phyloP scores from a whole-genome alignment of 2,113 vertebrate genomes.

The Bolborhynchus lineola region DNA sequence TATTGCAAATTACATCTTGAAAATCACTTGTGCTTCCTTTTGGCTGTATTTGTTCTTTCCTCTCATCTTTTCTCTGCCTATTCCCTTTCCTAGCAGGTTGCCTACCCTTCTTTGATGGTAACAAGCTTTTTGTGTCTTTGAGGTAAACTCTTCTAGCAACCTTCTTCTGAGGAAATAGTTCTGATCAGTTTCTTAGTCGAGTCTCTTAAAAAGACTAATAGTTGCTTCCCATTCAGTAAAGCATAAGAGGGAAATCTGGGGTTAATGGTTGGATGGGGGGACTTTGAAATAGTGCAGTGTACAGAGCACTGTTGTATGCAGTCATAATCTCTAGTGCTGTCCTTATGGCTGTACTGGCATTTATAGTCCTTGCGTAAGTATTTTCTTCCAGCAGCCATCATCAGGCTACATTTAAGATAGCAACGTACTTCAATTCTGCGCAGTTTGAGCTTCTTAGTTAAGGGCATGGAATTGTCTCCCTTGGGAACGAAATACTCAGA shows the following conservation, averaged over 20 bases:
- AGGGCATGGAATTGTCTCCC: neutral
- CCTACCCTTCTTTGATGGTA: neutral
- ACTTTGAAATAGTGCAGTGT: neutral
- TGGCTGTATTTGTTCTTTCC: neutral
- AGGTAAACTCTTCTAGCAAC: neutral
- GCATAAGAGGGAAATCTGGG: neutral
- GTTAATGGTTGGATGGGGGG: neutral
- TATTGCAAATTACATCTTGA: neutral
- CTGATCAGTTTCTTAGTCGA: neutral
- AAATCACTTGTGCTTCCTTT: neutral
- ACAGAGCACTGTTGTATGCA: neutral
- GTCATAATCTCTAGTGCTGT: neutral
- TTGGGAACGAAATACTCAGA: neutral
- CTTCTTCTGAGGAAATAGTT: neutral
- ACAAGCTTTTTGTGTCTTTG: neutral
- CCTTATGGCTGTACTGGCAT: accelerated
- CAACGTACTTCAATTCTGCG: neutral
- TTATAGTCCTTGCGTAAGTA: neutral
- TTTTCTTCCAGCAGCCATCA: neutral
- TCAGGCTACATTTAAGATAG: neutral
- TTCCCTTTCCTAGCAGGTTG: neutral
- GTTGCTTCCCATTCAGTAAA: neutral
- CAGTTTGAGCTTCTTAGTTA: neutral
- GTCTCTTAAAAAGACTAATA: neutral
- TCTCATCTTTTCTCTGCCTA: neutral